Base-by-base conservation (phyloP, 1,140 invertebrate genomes). In the Hypsibius dujardini region DNA sequence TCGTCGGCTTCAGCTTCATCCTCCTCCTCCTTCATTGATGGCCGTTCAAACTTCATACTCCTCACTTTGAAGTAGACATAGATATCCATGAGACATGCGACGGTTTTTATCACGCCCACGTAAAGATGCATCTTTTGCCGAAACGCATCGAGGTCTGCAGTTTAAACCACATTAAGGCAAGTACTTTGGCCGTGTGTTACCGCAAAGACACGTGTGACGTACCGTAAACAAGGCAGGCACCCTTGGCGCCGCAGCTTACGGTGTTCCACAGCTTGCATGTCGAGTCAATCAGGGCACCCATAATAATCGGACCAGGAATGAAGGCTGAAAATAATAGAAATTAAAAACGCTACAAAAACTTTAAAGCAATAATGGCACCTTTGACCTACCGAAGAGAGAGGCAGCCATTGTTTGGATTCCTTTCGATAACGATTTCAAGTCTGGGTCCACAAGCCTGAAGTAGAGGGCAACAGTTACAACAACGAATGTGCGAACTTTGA, bases 211-310 rank as follows among this genome's bases (percentile, higher is more conserved):
- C 28, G 28, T 28, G 28, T 28, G 28, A 28, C 28, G 28, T 28
- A 28, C 28, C 62, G 42, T 67, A 67, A 3, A 67, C 42, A 12
- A 67, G 45, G 62, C 62, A 67, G 12, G 62, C 62, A 7, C 62
- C 62, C 42, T 45, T 67, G 12, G 12, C 12, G 7, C 62, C 62
- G 42, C 62, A 67, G 3, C 3, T 42, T 15, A 15, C 12, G 62
- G 62, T 67, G 62, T 67, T 67, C 62, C 62, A 67, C 45, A 67
- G 45, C 12, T 45, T 12, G 42, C 62, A 67, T 67, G 62, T 67
- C 12, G 62, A 67, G 42, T 67, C 62, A 42, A 67, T 67, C 12
- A 67, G 62, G 3, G 42, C 42, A 7, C 62, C 62, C 62, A 67
- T 67, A 12, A 67, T 67, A 42, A 67, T 67, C 42, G 62, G 62